A percentile compares a stretch with the other conserved stretches of the same genome.
phyloP scores from a whole-genome alignment of 2,113 vertebrate genomes.

The Sinocyclocheilus grahami region DNA sequence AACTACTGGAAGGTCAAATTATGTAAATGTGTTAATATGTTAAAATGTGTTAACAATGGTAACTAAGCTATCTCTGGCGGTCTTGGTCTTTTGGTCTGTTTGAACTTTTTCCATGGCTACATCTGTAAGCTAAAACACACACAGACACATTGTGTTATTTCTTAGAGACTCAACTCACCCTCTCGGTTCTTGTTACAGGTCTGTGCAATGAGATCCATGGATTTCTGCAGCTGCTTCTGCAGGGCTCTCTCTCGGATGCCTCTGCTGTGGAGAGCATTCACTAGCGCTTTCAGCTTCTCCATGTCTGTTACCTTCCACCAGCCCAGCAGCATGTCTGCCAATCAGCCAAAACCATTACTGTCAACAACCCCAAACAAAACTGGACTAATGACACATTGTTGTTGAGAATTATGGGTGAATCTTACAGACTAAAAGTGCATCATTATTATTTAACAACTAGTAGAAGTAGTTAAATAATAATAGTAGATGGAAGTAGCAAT shows the following conservation, averaged over 20 bases:
- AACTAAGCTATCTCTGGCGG: no score
- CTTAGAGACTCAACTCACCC: constrained; percentile 73
- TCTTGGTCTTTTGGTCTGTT: no score
- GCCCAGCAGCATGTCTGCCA: constrained; percentile 89
- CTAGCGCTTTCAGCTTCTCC: constrained; percentile 87
- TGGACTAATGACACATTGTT: neutral
- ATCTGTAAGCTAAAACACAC: constrained; percentile 11
- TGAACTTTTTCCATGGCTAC: neutral
- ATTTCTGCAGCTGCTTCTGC: constrained; percentile 97
- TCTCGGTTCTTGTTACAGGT: constrained; percentile 92
- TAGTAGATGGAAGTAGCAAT: no score
- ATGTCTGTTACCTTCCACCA: constrained; percentile 97
- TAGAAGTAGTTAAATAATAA: no score
- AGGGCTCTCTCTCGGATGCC: constrained; percentile 93
- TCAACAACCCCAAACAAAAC: constrained; percentile 1
- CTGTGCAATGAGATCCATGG: constrained; percentile 93
- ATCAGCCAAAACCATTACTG: constrained; percentile 22
- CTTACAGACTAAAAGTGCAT: neutral
- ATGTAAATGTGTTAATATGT: no score
- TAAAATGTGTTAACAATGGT: no score
- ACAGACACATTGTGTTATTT: neutral
- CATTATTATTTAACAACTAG: neutral
- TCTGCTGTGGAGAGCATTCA: constrained; percentile 88
- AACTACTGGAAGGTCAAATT: no score
- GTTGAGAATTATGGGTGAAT: neutral